Conservation (phyloP, 2,797 vertebrate species). For the Todus mexicanus region DNA sequence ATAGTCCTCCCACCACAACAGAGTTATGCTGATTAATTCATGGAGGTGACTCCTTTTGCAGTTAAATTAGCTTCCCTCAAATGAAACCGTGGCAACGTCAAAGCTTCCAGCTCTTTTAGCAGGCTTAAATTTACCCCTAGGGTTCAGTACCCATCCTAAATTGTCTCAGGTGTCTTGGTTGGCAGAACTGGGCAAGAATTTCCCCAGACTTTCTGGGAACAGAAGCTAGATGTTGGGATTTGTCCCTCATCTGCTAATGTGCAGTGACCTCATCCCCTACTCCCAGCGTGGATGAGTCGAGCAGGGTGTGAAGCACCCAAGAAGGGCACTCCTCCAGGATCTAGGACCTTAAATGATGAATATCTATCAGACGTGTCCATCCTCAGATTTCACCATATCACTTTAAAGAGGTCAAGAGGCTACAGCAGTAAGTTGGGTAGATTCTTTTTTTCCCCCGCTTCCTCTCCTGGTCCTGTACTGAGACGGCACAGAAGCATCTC, state of each 20-base stretch:
- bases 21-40: not conserved
- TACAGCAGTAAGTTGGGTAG: not conserved
- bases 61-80: not conserved
- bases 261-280: not conserved
- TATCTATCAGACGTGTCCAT: not conserved
- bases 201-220: not conserved
- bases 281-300: not conserved
- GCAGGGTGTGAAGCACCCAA: not conserved
- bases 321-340: fast-evolving
- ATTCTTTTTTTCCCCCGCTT: not conserved
- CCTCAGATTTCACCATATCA: not conserved
- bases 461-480: not conserved
- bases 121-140: not conserved
- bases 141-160: not conserved
- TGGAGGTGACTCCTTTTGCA: not conserved
- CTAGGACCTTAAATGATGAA: not conserved
- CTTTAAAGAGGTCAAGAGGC: not conserved
- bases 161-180: fast-evolving
- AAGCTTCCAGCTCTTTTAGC: not conserved
- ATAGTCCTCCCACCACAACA: not conserved
- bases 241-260: not conserved
- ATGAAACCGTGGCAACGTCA: not conserved
- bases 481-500: not conserved
- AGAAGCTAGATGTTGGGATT: not conserved
- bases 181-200: not conserved